phyloP scores from a whole-genome alignment of 1,140 invertebrate species.

The Anthonomus grandis region DNA sequence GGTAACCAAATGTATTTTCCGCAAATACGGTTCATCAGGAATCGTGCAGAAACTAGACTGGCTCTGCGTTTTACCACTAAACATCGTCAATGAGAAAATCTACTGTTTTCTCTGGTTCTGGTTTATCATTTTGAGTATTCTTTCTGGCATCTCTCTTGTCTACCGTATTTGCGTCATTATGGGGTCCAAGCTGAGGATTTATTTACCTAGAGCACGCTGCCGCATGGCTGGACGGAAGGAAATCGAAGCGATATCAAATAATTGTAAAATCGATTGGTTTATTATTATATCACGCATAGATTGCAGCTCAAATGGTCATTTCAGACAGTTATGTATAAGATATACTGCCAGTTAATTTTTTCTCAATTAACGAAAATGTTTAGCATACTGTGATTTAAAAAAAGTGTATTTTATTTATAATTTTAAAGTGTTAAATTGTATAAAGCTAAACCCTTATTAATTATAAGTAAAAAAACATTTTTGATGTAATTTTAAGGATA shows the following conservation, averaged over 20 bases:
- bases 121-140: conserved; percentile 79
- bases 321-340: conserved; percentile 13
- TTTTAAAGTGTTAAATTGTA: too few species aligned
- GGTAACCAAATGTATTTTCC: conserved; percentile 88
- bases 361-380: too few species aligned
- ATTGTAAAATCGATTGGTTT: conserved; percentile 71
- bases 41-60: conserved; percentile 86
- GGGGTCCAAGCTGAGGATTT: conserved; percentile 68
- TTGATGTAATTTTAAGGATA: too few species aligned
- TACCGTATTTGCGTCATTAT: conserved; percentile 75
- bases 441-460: too few species aligned
- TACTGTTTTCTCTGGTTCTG: conserved; percentile 95
- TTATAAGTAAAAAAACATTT: too few species aligned
- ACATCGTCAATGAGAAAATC: conserved; percentile 95
- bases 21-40: conserved; percentile 88
- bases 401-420: too few species aligned
- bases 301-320: conserved; percentile 27
- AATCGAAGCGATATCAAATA: conserved; percentile 73
- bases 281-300: conserved; percentile 6
- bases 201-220: conserved; percentile 76
- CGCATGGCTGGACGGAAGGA: conserved; percentile 72
- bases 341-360: conserved; percentile 19
- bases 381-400: too few species aligned
- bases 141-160: conserved; percentile 74
- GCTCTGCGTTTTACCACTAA: conserved; percentile 82